Evolutionary conservation across 2,888 invertebrate species (phyloP).

Genomic region (Desoria tigrina): DNA sequence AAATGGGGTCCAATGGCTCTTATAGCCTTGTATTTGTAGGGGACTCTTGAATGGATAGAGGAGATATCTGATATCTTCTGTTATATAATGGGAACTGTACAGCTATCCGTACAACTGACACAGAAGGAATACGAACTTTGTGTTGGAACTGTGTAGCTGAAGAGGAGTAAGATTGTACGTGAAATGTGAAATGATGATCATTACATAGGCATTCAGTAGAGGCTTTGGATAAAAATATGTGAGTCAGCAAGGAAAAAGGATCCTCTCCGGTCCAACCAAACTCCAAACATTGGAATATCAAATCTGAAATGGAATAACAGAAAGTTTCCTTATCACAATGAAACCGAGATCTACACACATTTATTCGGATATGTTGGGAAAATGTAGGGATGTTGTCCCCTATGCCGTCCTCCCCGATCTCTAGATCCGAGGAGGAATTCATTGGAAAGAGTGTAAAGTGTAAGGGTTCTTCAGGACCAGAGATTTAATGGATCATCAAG

Average conservation of each 20-base stretch:
- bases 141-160: background rate
- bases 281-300: background rate
- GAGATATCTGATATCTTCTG: background rate
- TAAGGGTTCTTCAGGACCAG: constrained; percentile 24
- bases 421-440: no score
- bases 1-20: no score
- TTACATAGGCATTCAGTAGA: background rate
- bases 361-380: no score
- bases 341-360: no score
- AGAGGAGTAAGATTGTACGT: background rate
- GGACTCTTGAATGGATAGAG: background rate
- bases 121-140: no score
- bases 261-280: background rate
- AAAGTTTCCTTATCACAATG: background rate
- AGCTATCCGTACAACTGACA: background rate
- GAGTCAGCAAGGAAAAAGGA: constrained; percentile 5
- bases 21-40: background rate
- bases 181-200: constrained; percentile 5
- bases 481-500: constrained; percentile 45
- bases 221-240: background rate
- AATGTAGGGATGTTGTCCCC: no score
- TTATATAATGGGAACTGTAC: background rate
- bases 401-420: no score
- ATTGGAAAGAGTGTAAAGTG: constrained; percentile 8
- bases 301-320: background rate